Conservation (phyloP, 2,113 vertebrate genomes). For the Megaceryle maxima region DNA sequence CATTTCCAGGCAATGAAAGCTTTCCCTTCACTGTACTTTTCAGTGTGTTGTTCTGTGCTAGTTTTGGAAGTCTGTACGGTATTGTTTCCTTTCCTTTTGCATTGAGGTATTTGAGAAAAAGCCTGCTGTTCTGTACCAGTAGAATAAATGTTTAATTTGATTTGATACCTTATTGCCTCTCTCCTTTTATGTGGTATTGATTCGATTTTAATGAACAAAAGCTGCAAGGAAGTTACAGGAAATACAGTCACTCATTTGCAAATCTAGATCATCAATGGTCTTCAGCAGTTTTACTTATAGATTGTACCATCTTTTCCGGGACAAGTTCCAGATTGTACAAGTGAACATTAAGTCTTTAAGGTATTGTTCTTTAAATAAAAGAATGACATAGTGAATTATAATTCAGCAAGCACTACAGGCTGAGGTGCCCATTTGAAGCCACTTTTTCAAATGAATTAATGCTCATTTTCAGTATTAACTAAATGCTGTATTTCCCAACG, state of each 20-base stretch:
- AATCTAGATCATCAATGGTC: neutral
- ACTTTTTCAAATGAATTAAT: slow-evolving; percentile 2
- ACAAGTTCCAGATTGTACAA: slow-evolving; percentile 16
- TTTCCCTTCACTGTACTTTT: neutral
- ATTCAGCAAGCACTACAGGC: neutral
- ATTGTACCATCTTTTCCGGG: neutral
- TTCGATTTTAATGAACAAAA: neutral
- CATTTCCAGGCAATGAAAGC: neutral
- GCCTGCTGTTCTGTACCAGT: neutral
- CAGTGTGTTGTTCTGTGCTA: neutral
- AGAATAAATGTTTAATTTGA: slow-evolving; percentile 17
- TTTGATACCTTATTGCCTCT: neutral
- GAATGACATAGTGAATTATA: neutral
- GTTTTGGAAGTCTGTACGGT: neutral
- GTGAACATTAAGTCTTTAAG: neutral
- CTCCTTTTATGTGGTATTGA: neutral
- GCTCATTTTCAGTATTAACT: slow-evolving; percentile 29
- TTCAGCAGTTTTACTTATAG: neutral
- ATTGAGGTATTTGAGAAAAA: neutral
- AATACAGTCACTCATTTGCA: neutral
- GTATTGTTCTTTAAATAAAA: slow-evolving; percentile 2
- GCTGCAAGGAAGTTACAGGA: neutral
- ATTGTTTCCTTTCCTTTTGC: neutral
- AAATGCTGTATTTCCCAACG: neutral
- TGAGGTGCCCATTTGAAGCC: slow-evolving; percentile 11